Evolutionary conservation across 2,888 invertebrate species (phyloP).

Genomic region (Parasteatoda lunata): DNA sequence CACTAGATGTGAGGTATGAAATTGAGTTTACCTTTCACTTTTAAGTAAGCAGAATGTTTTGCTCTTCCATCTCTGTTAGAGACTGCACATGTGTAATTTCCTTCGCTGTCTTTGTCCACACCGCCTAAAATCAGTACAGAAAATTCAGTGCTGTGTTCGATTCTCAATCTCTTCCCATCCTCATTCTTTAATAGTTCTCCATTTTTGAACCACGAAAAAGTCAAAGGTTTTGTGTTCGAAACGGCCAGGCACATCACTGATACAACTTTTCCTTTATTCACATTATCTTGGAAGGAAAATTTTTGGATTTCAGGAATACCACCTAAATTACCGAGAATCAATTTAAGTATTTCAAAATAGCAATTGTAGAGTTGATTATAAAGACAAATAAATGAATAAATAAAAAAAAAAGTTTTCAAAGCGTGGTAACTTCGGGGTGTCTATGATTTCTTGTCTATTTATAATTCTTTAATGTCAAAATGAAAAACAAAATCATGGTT

Average conservation of each 20-base stretch:
- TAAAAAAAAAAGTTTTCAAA: no score
- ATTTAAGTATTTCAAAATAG: no score
- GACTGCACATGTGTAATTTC: slow-evolving; percentile 69
- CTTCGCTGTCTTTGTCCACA: slow-evolving; percentile 46
- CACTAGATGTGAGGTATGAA: background rate
- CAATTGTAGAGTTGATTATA: no score
- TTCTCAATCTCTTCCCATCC: slow-evolving; percentile 17
- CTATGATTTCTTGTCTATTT: no score
- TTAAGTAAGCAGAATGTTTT: slow-evolving; percentile 40
- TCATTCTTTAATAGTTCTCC: slow-evolving; percentile 12
- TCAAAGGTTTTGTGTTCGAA: slow-evolving; percentile 29
- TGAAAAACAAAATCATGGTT: no score
- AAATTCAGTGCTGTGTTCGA: slow-evolving; percentile 37
- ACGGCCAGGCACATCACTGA: slow-evolving; percentile 47
- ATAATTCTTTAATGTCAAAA: no score
- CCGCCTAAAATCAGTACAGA: slow-evolving; percentile 42
- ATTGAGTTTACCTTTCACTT: slow-evolving; percentile 50
- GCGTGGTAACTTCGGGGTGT: no score
- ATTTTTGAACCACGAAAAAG: slow-evolving; percentile 50
- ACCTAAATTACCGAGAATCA: background rate
- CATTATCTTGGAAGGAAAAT: slow-evolving; percentile 57
- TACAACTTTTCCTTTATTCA: slow-evolving; percentile 51
- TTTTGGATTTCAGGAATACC: slow-evolving; percentile 59
- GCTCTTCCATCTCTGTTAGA: slow-evolving; percentile 48
- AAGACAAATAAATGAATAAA: no score